Evolutionary conservation across 2,113 vertebrate genomes (phyloP).

Genomic region (Boleophthalmus pectinirostris): DNA sequence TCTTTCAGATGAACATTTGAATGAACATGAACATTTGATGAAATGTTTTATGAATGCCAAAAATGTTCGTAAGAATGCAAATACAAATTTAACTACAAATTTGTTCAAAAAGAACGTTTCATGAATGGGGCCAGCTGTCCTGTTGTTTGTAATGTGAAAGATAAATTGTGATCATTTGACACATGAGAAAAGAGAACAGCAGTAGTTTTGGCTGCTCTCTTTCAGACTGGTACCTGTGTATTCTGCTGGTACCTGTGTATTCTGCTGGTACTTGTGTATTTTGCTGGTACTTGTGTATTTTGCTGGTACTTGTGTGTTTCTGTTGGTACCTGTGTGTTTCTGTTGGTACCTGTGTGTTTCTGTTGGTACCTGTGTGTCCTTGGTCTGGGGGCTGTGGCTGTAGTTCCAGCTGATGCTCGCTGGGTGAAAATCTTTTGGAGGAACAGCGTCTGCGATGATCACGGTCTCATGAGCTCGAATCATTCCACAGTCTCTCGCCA

Average conservation of each 20-base stretch:
- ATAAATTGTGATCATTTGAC: background rate
- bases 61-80: no score
- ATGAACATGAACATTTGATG: no score
- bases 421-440: conserved; percentile 88
- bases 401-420: conserved; percentile 93
- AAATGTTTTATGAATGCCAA: no score
- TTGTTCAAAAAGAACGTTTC: no score
- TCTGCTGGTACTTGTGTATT: conserved; percentile 50
- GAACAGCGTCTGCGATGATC: conserved; percentile 90
- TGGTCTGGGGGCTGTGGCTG: conserved; percentile 77
- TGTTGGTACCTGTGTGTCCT: conserved; percentile 58
- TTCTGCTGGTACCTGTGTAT: no score
- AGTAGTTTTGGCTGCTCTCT: background rate
- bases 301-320: no score
- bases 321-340: background rate
- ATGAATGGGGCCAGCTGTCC: no score
- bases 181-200: background rate
- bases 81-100: no score
- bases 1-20: no score
- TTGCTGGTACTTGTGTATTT: conserved; percentile 43
- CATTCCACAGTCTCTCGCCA: conserved; percentile 96
- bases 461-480: conserved; percentile 88
- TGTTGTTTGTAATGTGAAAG: background rate
- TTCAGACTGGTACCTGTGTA: background rate
- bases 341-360: no score